Percentiles rank a stretch among this genome's conserved stretches.
phyloP scores from a whole-genome alignment of 53 echinoderm and acorn worm genomes.

The Apostichopus leukothele region DNA sequence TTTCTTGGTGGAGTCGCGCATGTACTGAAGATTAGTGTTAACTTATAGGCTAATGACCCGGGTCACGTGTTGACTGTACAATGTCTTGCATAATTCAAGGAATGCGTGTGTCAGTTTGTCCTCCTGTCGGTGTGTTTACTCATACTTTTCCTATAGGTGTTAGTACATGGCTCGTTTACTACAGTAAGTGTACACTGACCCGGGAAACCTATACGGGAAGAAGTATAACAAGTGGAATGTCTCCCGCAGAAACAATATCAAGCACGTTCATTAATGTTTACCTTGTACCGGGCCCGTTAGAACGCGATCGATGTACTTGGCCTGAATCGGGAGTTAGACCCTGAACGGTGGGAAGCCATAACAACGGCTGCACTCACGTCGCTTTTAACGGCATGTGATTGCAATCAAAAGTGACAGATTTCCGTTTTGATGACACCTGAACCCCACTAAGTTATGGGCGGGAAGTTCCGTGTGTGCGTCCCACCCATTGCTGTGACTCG shows the following conservation, averaged over 20 bases:
- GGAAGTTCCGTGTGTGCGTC: not conserved
- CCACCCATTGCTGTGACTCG: not conserved
- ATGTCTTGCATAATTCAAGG: too few species aligned
- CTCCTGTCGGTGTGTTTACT: too few species aligned
- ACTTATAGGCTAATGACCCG: too few species aligned
- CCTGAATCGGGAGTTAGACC: constrained; percentile 4
- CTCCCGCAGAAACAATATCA: not conserved
- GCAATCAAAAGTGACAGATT: not conserved
- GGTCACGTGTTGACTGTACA: too few species aligned
- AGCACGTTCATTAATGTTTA: not conserved
- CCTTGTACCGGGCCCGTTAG: constrained; percentile 5
- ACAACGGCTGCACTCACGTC: not conserved
- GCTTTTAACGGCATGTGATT: not conserved
- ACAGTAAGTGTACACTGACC: too few species aligned
- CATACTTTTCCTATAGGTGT: too few species aligned
- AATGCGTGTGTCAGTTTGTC: too few species aligned
- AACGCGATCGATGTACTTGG: not conserved
- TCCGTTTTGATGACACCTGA: constrained; percentile 8
- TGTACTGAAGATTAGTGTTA: too few species aligned
- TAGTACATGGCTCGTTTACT: too few species aligned
- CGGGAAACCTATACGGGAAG: too few species aligned
- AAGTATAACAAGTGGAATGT: not conserved
- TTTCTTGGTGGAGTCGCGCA: too few species aligned
- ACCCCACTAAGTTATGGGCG: not conserved
- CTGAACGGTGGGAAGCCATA: constrained; percentile 28